phyloP scores from a whole-genome alignment of 1,140 invertebrate genomes.

The Nomia melanderi region DNA sequence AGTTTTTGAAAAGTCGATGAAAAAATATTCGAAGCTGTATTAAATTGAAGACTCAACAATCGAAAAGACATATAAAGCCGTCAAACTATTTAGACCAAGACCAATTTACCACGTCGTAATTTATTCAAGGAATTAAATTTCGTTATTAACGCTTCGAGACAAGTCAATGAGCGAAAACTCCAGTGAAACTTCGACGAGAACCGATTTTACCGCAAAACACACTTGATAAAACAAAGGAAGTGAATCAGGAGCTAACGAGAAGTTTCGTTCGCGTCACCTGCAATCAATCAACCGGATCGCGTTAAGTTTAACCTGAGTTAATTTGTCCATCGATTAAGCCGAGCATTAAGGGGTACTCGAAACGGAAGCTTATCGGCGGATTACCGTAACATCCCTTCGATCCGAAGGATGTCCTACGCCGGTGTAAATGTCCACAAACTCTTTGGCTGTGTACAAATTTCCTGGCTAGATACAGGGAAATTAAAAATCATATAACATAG shows the following conservation, averaged over 20 bases:
- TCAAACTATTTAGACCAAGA: no score
- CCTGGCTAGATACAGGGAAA: background rate
- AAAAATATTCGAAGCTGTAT: no score
- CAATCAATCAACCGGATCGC: slow-evolving; percentile 33
- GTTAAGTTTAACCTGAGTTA: slow-evolving; percentile 54
- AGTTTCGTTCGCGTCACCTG: background rate
- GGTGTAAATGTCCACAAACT: slow-evolving; percentile 35
- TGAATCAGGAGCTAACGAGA: background rate
- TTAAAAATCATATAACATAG: no score
- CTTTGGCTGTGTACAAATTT: background rate
- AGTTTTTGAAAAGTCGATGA: no score
- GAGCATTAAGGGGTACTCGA: slow-evolving; percentile 46
- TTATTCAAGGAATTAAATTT: background rate
- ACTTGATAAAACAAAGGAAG: background rate
- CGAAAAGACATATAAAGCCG: no score
- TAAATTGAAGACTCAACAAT: background rate
- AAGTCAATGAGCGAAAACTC: slow-evolving; percentile 17
- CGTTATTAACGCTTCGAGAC: background rate
- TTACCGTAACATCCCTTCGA: slow-evolving; percentile 51
- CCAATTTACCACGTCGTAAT: background rate
- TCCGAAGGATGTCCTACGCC: slow-evolving; percentile 19
- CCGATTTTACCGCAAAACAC: background rate
- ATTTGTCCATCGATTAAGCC: slow-evolving; percentile 51
- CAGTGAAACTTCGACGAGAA: background rate
- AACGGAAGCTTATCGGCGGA: slow-evolving; percentile 58